Conservation (phyloP, 2,113 vertebrate genomes). For the Rhombomys opimus region DNA sequence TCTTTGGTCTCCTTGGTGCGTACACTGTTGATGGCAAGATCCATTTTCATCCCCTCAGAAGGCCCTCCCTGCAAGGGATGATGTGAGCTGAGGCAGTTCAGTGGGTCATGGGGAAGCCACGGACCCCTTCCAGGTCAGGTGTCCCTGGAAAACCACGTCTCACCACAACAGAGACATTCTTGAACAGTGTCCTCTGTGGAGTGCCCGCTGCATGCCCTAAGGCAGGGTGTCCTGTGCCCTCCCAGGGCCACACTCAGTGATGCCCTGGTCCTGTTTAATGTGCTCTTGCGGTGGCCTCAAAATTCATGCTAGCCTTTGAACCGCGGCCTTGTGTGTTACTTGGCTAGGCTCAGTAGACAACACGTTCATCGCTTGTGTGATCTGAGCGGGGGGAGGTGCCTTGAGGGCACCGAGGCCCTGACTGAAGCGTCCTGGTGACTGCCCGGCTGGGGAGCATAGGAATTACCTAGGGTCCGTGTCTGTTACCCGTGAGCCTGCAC, state of each 20-base stretch:
- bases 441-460: not conserved
- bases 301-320: not conserved
- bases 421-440: too few species aligned
- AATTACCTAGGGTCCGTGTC: accelerated
- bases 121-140: not conserved
- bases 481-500: not conserved
- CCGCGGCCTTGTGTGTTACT: accelerated
- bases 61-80: not conserved
- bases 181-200: accelerated
- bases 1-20: too few species aligned
- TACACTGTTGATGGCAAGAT: accelerated
- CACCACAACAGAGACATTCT: accelerated
- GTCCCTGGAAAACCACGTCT: accelerated
- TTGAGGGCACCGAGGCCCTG: not conserved
- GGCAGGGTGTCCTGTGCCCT: accelerated
- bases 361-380: accelerated
- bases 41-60: accelerated
- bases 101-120: accelerated
- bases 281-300: accelerated
- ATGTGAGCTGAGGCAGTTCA: accelerated
- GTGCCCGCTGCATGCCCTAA: accelerated
- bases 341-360: accelerated
- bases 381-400: accelerated
- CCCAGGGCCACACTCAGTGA: not conserved
- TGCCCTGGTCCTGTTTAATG: not conserved